These are phyloP conservation scores for Acronicta alni DNA, from an alignment of 2,888 invertebrate species.

Conservation along the genomic window DNA sequence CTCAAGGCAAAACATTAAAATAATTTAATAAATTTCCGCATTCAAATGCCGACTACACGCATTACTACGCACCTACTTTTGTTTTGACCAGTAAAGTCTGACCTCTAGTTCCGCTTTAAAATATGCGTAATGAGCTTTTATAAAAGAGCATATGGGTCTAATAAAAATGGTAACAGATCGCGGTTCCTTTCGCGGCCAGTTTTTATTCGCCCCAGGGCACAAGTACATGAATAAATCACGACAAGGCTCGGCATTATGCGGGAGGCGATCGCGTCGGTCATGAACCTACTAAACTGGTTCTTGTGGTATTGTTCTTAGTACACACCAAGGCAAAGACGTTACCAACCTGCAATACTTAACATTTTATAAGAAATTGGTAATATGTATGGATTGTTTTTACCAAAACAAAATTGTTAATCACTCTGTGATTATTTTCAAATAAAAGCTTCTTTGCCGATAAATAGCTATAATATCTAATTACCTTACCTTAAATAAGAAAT, in stretches of 20 bases:
- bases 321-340: constrained; percentile 58
- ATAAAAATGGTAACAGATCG: constrained; percentile 54
- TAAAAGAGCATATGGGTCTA: constrained; percentile 55
- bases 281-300: constrained; percentile 87
- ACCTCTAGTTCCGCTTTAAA: constrained; percentile 37
- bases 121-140: constrained; percentile 35
- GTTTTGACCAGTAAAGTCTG: constrained; percentile 33
- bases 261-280: constrained; percentile 79
- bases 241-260: constrained; percentile 74
- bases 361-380: constrained; percentile 14
- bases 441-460: too few relatives aligned
- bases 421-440: too few relatives aligned
- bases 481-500: too few relatives aligned
- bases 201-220: constrained; percentile 64
- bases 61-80: constrained; percentile 16
- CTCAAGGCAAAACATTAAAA: constrained; percentile 40
- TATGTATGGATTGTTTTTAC: not conserved
- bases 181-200: constrained; percentile 66
- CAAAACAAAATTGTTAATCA: too few relatives aligned
- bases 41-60: constrained; percentile 26
- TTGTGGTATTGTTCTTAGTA: constrained; percentile 74
- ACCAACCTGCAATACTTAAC: constrained; percentile 42
- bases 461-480: too few relatives aligned
- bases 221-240: constrained; percentile 78
- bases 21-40: constrained; percentile 50